Base-by-base conservation (phyloP, 2,888 invertebrate species). In the Alviniconcha strummeri region DNA sequence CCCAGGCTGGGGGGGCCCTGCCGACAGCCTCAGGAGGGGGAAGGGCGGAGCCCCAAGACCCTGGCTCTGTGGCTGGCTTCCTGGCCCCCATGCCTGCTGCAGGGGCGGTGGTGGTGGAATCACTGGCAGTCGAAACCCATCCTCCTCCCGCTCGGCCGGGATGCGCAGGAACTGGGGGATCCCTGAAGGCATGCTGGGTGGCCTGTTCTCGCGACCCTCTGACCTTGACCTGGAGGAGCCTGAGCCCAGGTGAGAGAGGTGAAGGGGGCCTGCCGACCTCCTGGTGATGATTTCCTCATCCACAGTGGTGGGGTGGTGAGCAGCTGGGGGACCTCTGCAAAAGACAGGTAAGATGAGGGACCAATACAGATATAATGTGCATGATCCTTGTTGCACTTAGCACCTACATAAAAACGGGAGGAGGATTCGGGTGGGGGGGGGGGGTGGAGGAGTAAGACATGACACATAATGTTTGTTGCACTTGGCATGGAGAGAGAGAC, bases 101-200 rank as follows among this genome's bases (percentile, higher is more conserved):
- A 89, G 89, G 13, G 84, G 83, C 1, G 85, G 82, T 69, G 89
- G 89, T 9, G 84, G 83, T 4, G 90, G 89, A 77, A 91, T 86
- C 82, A 85, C 80, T 13, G 88, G 83, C 36, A 86, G 80, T 1
- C 83, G 85, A 69, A 86, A 85, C 2, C 83, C 83, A 74, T 85
- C 83, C n/a, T 83, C 82, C 72, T 91, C 90, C 76, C 88, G 86
- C 81, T 90, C 90, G n/a, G 90, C 89, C 11, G 88, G 86, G 15
- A 91, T 86, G 19, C 87, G 84, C 69, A 90, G 84, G 83, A 89
- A 90, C 80, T 86, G 85, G 13, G 90, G 90, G 80, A 86, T 86
- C 64, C 88, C 85, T 6, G 85, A n/a, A 4, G 85, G 72, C 17
- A 13, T 9, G 7, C 57, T 19, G 1, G 56, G 71, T 8, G 60